Conservation (phyloP, 2,797 vertebrate species). For the Anomalospiza imberbis region DNA sequence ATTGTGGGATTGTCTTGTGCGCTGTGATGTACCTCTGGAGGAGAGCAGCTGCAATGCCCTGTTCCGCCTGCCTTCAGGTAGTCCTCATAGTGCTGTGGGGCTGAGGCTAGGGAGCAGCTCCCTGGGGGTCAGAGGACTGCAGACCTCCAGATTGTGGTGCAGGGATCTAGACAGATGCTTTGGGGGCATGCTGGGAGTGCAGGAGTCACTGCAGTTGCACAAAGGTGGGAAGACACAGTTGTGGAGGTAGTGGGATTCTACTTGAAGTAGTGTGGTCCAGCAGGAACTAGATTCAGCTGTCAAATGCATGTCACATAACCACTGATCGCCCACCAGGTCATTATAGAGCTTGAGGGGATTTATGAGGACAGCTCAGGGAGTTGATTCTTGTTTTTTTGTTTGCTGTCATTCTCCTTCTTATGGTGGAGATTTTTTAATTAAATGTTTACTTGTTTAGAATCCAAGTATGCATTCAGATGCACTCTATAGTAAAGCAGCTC, state of each 20-base stretch:
- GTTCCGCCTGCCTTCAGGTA: background rate
- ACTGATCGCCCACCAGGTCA: rapidly evolving
- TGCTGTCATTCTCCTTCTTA: background rate
- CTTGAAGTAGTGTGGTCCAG: background rate
- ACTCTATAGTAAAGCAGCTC: background rate
- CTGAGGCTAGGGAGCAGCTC: background rate
- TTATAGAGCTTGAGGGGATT: background rate
- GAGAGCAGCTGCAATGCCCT: background rate
- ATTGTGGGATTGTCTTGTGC: rapidly evolving
- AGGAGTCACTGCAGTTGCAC: background rate
- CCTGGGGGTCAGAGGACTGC: background rate
- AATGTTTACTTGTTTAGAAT: background rate
- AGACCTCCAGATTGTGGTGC: background rate
- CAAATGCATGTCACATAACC: background rate
- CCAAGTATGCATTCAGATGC: background rate
- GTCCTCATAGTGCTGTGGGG: background rate
- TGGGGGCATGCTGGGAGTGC: rapidly evolving
- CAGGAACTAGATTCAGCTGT: background rate
- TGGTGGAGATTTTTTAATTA: background rate
- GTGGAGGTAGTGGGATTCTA: background rate
- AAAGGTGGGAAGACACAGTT: background rate
- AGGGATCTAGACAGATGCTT: background rate
- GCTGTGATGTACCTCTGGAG: background rate
- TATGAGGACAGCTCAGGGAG: background rate
- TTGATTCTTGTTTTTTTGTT: background rate